Evolutionary conservation across 2,888 invertebrate species (phyloP), one percentile per base, ranked within the genome.

Genomic region (Heliconius ethilla): DNA sequence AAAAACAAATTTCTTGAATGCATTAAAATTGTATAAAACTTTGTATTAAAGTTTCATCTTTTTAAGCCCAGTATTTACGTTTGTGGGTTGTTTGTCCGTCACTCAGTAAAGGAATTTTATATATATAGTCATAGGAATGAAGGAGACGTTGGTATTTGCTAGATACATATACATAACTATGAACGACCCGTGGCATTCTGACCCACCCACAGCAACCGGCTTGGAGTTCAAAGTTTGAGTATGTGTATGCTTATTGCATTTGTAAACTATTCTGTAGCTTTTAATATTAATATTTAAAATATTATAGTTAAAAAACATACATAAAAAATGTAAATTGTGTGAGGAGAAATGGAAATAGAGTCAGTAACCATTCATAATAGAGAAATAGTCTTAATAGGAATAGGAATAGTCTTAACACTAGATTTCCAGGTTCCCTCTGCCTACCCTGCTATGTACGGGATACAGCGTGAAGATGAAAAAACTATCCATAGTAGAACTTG

Each of bases 131-230:
- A 65, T 33, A 37, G 1, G 11, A 2, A 63, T 45, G 27, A 45
- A 74, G 40, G 63, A 63, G 63, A 40, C 22, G 37, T 74, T 62
- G 37, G 74, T 27, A 63, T 74, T 62, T 63, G 63, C 62, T 5
- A 40, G 63, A 62, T 65, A 66, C 27, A 27, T 40, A 45, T 10
- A 40, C 25, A 69, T 11, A 45, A 69, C 25, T 76, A 72, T 67
- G 59, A 65, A n/a, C 74, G 55, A 59, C 33, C 66, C 55, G 29
- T 70, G 75, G 63, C 63, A 79, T 79, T 79, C 73, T 79, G 76
- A 79, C 74, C 77, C 79, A 77, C 79, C 79, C 77, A 79, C 77
- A 70, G 63, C 63, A 79, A 77, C 79, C 77, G 77, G 77, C 77
- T 79, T 33, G 37, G 67, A 67, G 79, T 73, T 77, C 79, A 79